These are phyloP conservation scores for Nemapogon koenigi DNA, from an alignment of 2,888 invertebrate genomes.

Conservation along the genomic window DNA sequence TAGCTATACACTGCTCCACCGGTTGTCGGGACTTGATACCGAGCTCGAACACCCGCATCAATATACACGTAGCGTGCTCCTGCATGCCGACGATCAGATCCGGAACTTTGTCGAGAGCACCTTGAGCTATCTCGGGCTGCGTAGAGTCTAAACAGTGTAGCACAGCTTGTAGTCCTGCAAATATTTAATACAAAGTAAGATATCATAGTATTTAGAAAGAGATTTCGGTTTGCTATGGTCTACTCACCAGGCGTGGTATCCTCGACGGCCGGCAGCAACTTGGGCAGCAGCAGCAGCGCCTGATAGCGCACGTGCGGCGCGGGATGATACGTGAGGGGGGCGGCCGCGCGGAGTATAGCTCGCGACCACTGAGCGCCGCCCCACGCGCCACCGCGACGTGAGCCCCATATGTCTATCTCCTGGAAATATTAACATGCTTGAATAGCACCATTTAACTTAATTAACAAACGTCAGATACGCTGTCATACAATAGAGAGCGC, in stretches of 20 bases:
- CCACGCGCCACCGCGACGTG: constrained; percentile 51
- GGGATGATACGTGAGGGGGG: constrained; percentile 40
- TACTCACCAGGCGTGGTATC: constrained; percentile 34
- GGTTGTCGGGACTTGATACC: constrained; percentile 82
- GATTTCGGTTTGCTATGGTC: background rate
- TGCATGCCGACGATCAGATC: constrained; percentile 85
- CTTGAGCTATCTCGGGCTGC: constrained; percentile 79
- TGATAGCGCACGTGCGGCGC: constrained; percentile 64
- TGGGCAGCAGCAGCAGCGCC: constrained; percentile 71
- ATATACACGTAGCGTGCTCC: constrained; percentile 81
- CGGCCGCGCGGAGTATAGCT: constrained; percentile 49
- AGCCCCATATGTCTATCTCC: constrained; percentile 53
- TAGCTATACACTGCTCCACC: constrained; percentile 76
- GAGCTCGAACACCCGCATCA: constrained; percentile 82
- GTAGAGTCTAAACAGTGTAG: constrained; percentile 82
- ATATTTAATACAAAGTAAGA: background rate
- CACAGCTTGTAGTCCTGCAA: constrained; percentile 74
- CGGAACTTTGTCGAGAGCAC: constrained; percentile 81
- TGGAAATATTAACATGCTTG: constrained; percentile 20
- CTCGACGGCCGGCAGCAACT: constrained; percentile 39
- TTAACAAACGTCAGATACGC: no score
- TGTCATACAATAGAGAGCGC: no score
- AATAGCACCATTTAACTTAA: no score
- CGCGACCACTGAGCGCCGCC: constrained; percentile 33
- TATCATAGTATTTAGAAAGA: background rate